Evolutionary conservation across 2,113 vertebrate species (phyloP).

Genomic region (Meleagris gallopavo): DNA sequence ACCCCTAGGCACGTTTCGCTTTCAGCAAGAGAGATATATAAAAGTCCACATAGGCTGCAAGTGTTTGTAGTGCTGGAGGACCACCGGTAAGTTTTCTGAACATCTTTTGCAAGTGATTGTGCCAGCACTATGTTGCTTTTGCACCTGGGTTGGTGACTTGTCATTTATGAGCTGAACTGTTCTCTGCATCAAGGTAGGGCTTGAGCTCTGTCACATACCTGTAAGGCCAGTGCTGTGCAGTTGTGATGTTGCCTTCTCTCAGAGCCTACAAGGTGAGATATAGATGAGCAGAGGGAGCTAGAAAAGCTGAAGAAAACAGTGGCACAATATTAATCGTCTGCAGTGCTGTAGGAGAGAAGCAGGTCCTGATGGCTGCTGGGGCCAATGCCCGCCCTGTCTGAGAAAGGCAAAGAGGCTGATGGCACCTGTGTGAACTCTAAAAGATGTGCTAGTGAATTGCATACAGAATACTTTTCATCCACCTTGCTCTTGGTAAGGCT

Average conservation of each 20-base stretch:
- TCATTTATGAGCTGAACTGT: neutral
- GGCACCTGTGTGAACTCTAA: neutral
- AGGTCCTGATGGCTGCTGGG: neutral
- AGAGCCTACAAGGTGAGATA: neutral
- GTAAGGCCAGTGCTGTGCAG: neutral
- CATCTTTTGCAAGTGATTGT: neutral
- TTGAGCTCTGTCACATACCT: neutral
- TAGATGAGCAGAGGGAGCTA: neutral
- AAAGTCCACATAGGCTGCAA: rapidly evolving
- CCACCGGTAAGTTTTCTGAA: neutral
- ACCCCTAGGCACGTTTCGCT: neutral
- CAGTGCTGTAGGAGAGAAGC: neutral
- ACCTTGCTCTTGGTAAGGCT: neutral
- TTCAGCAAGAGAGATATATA: neutral
- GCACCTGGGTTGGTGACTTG: neutral
- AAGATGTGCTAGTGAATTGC: neutral
- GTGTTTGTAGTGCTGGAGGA: neutral
- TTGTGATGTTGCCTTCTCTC: neutral
- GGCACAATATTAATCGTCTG: neutral
- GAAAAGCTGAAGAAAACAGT: neutral
- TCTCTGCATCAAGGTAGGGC: rapidly evolving
- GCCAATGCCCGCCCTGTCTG: no score
- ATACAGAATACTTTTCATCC: neutral
- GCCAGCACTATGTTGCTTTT: neutral
- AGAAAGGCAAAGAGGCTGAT: neutral